These are phyloP conservation scores for Larimichthys polyactis DNA, from an alignment of 2,113 vertebrate species.

Conservation along the genomic window DNA sequence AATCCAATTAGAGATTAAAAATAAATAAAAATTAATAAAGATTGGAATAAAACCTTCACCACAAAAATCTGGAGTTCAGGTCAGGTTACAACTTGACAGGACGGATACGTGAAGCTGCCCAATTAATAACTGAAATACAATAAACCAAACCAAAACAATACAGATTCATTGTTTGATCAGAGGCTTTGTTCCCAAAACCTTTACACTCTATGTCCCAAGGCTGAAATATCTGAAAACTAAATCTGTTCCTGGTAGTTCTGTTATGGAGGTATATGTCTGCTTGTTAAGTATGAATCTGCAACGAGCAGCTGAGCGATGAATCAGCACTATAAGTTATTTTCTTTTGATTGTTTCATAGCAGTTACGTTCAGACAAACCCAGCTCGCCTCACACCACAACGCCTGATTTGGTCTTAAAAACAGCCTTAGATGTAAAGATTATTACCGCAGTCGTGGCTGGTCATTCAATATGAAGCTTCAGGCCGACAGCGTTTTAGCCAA, in stretches of 20 bases:
- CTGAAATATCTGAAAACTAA: background rate
- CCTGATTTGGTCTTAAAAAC: no score
- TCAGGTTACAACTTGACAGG: constrained; percentile 18
- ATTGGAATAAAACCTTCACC: background rate
- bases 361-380: no score
- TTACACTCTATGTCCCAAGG: background rate
- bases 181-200: background rate
- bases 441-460: no score
- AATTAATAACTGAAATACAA: background rate
- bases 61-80: constrained; percentile 39
- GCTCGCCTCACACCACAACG: no score
- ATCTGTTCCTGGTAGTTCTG: background rate
- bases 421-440: no score
- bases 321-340: no score
- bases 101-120: background rate
- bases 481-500: no score
- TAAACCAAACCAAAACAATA: background rate
- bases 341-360: no score
- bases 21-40: background rate
- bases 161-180: background rate
- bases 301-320: background rate
- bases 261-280: no score
- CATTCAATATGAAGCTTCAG: no score
- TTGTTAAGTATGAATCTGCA: constrained; percentile 12
- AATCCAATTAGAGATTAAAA: constrained; percentile 3